Evolutionary conservation across 2,113 vertebrate species (phyloP).

Genomic region (Pachycephala philippinensis): DNA sequence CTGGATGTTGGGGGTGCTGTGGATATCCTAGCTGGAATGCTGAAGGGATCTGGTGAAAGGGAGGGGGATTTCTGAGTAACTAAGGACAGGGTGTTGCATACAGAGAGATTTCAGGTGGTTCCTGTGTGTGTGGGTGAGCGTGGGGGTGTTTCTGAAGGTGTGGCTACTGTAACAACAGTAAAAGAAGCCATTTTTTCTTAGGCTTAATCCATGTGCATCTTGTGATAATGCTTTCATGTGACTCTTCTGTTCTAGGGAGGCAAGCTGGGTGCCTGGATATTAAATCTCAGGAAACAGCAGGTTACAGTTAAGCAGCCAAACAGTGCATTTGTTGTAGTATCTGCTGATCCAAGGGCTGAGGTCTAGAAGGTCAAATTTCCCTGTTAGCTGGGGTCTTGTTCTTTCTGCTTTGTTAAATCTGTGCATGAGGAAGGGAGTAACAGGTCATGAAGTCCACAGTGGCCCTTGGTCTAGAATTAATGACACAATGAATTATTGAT

Average conservation of each 20-base stretch:
- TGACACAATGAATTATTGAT: background rate
- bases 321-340: background rate
- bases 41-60: background rate
- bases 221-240: background rate
- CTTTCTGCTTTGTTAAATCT: background rate
- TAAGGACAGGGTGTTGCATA: background rate
- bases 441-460: background rate
- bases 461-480: background rate
- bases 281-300: background rate
- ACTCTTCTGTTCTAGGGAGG: background rate
- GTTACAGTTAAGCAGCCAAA: background rate
- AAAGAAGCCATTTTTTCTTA: background rate
- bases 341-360: background rate
- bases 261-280: background rate
- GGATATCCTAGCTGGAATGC: background rate
- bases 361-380: background rate
- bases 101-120: background rate
- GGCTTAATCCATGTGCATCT: background rate
- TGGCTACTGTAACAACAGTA: background rate
- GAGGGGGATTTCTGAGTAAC: background rate
- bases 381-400: background rate
- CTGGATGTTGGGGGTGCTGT: background rate
- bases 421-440: background rate
- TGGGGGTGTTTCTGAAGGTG: background rate
- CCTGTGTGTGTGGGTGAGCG: background rate